Evolutionary conservation across 2,797 vertebrate species (phyloP).

Genomic region (Lemur catta): DNA sequence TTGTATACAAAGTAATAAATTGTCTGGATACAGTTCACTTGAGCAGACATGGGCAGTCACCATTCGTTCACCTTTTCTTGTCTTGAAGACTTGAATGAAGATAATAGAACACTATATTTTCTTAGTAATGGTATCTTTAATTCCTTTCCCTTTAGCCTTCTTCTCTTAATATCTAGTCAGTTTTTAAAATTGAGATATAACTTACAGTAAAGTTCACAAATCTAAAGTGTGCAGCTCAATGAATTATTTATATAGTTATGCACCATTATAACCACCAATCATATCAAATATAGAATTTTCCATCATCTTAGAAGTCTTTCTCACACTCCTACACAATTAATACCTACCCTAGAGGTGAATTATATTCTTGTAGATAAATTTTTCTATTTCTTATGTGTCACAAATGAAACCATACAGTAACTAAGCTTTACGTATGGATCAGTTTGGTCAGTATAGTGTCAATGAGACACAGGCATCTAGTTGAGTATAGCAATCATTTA

Average conservation of each 20-base stretch:
- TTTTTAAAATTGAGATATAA: not conserved
- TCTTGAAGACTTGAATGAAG: not conserved
- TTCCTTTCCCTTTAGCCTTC: not conserved
- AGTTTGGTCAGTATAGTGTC: not conserved
- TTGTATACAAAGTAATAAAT: not conserved
- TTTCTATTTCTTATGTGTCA: not conserved
- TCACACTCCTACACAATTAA: not conserved
- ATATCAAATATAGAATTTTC: not conserved
- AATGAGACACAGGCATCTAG: not conserved
- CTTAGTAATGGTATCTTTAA: not conserved
- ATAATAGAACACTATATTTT: not conserved
- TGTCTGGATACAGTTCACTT: not conserved
- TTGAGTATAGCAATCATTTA: not conserved
- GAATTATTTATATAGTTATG: not conserved
- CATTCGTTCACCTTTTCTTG: not conserved
- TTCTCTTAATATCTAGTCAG: not conserved
- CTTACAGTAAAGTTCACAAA: not conserved
- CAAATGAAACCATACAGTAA: not conserved
- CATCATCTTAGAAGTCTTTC: not conserved
- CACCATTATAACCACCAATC: not conserved
- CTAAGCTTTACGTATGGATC: not conserved
- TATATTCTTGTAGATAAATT: not conserved
- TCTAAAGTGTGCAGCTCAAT: not conserved
- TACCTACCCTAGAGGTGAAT: not conserved
- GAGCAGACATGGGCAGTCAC: not conserved